phyloP scores from a whole-genome alignment of 2,113 vertebrate species.

The Tachysurus vachellii region DNA sequence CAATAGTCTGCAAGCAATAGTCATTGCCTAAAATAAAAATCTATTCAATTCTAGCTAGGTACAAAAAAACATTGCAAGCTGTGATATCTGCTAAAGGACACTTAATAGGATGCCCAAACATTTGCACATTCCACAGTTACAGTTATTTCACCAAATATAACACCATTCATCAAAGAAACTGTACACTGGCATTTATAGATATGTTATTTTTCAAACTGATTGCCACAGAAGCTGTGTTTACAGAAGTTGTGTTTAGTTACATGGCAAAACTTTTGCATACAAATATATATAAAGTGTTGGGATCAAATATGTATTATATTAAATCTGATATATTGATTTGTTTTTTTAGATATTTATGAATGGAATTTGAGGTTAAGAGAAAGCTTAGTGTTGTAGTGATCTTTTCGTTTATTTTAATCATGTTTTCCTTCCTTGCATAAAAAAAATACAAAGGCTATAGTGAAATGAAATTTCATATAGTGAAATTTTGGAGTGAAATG shows the following conservation, averaged over 20 bases:
- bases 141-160: too few species aligned
- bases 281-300: not conserved
- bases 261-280: not conserved
- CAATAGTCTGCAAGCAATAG: too few species aligned
- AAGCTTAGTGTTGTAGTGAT: not conserved
- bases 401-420: not conserved
- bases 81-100: not conserved
- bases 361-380: not conserved
- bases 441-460: conserved; percentile 7
- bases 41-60: too few species aligned
- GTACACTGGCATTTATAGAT: not conserved
- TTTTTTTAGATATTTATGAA: not conserved
- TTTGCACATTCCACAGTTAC: not conserved
- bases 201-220: not conserved
- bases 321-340: not conserved
- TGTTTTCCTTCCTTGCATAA: not conserved
- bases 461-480: too few species aligned
- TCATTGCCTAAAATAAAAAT: not conserved
- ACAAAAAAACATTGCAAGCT: too few species aligned
- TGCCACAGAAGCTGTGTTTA: not conserved
- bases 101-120: not conserved
- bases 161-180: not conserved
- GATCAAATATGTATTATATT: not conserved
- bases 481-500: too few species aligned
- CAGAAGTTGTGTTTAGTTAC: not conserved